Evolutionary conservation across 2,113 vertebrate species (phyloP).

Genomic region (Thymallus thymallus): DNA sequence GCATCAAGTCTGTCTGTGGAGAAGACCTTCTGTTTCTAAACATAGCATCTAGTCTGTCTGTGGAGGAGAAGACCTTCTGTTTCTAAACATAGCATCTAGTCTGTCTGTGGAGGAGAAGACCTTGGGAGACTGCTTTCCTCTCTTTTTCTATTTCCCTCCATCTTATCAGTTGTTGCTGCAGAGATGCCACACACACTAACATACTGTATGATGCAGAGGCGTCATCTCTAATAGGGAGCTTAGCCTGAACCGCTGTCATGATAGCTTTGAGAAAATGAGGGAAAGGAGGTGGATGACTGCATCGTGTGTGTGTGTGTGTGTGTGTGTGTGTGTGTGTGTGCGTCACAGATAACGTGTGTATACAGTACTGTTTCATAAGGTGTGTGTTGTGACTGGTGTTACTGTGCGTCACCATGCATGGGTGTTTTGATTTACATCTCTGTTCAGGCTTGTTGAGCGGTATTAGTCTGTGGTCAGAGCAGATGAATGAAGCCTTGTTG

Average conservation of each 20-base stretch:
- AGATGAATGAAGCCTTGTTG: too few species aligned
- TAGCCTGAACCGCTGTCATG: not conserved
- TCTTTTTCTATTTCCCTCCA: not conserved
- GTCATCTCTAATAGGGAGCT: not conserved
- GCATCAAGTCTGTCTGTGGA: too few species aligned
- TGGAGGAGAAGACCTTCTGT: slow-evolving; percentile 3
- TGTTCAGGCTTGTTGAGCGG: not conserved
- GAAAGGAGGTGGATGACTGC: too few species aligned
- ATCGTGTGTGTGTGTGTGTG: not conserved
- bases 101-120: not conserved
- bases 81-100: slow-evolving; percentile 30
- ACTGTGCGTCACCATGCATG: not conserved
- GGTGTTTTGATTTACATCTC: not conserved
- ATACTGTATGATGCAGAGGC: not conserved
- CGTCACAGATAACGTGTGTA: not conserved
- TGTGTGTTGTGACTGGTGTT: not conserved
- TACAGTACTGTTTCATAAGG: not conserved
- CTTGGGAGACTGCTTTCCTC: not conserved
- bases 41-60: not conserved
- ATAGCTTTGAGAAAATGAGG: too few species aligned
- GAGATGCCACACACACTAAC: not conserved
- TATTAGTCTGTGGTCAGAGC: not conserved
- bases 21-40: slow-evolving; percentile 42
- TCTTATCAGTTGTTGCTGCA: not conserved
- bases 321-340: slow-evolving; percentile 2